Percentiles rank a stretch among this genome's conserved stretches.
Conservation (phyloP, 2,113 vertebrate species). For the Rhineura floridana region DNA sequence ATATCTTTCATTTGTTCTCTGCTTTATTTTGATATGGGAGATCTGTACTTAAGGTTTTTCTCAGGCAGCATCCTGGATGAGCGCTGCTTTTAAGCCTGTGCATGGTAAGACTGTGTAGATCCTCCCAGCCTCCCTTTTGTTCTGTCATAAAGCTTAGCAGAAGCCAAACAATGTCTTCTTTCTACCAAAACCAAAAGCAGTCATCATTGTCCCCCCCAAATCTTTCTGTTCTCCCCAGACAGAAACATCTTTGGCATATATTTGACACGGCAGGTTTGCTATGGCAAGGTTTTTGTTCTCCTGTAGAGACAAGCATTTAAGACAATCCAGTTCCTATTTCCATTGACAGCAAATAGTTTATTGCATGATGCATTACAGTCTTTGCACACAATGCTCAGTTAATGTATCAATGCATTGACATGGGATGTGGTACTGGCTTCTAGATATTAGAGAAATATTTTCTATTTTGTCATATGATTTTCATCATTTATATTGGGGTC, state of each 20-base stretch:
- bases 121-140: background rate
- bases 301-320: background rate
- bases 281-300: background rate
- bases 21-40: constrained; percentile 33
- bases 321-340: background rate
- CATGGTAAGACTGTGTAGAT: background rate
- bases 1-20: constrained; percentile 13
- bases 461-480: background rate
- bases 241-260: background rate
- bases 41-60: constrained; percentile 19
- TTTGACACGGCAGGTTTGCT: background rate
- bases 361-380: background rate
- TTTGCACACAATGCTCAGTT: background rate
- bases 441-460: accelerated
- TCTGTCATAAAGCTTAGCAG: background rate
- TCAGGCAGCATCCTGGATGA: background rate
- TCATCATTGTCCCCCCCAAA: background rate
- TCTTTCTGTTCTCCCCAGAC: background rate
- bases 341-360: background rate
- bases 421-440: background rate
- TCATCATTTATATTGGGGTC: background rate
- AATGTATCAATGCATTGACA: background rate
- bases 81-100: background rate
- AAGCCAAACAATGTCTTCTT: background rate
- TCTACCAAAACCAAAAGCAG: background rate